Conservation (phyloP, 2,888 invertebrate genomes). For the Brachyptera putata region DNA sequence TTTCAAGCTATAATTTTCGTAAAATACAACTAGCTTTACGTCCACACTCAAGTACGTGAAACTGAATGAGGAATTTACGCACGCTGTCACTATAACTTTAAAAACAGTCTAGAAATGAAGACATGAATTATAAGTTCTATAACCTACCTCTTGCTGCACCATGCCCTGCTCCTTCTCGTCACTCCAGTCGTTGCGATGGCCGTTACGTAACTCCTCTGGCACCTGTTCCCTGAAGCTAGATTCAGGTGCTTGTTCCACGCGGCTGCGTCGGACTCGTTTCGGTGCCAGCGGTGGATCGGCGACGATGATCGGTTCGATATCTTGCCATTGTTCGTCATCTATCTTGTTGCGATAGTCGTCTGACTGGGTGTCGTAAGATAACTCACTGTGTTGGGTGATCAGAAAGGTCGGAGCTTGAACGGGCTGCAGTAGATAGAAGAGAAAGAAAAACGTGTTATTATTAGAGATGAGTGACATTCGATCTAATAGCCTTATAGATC, state of each 20-base stretch:
- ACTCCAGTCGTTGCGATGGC: constrained; percentile 25
- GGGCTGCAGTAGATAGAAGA: background rate
- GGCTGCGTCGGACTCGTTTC: constrained; percentile 42
- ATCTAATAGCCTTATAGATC: too few relatives aligned
- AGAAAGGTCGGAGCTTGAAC: constrained; percentile 1
- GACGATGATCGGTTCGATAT: constrained; percentile 50
- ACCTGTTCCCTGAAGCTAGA: constrained; percentile 2
- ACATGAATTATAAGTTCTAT: too few relatives aligned
- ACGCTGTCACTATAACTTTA: too few relatives aligned
- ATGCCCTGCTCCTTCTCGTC: constrained; percentile 29
- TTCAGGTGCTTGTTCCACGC: constrained; percentile 5
- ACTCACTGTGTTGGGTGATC: constrained; percentile 11
- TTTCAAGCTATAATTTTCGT: too few relatives aligned
- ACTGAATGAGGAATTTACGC: too few relatives aligned
- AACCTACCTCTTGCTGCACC: constrained; percentile 18
- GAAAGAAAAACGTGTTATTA: too few relatives aligned
- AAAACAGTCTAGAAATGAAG: too few relatives aligned
- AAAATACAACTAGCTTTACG: too few relatives aligned
- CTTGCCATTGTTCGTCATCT: constrained; percentile 11
- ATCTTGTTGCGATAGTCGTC: background rate
- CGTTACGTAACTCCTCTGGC: constrained; percentile 26
- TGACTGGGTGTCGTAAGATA: constrained; percentile 15
- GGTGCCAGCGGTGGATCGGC: constrained; percentile 42
- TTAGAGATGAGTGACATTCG: too few relatives aligned
- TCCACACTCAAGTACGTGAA: too few relatives aligned